phyloP scores from a whole-genome alignment of 2,888 invertebrate genomes.

The Folsomia candida region DNA sequence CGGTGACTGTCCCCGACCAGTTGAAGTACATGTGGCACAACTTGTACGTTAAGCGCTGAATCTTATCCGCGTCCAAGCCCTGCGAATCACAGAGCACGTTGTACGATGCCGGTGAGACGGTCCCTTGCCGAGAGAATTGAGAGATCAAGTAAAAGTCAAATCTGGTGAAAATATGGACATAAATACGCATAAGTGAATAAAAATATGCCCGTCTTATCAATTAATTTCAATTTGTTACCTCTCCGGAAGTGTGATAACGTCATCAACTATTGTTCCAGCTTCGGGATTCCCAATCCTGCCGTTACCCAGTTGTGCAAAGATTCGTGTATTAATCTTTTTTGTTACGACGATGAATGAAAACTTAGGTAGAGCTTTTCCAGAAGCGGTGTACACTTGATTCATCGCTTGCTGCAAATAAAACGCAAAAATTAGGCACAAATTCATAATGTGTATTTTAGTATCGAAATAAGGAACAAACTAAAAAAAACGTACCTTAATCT shows the following conservation, averaged over 20 bases:
- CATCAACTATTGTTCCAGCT: conserved; percentile 85
- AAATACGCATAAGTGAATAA: no score
- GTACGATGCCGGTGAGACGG: conserved; percentile 86
- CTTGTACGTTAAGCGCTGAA: conserved; percentile 83
- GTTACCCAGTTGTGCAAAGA: conserved; percentile 17
- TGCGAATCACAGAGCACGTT: conserved; percentile 76
- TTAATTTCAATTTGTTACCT: conserved; percentile 55
- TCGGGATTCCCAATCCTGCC: conserved; percentile 60
- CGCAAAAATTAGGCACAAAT: no score
- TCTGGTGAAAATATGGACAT: no score
- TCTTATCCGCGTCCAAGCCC: conserved; percentile 66
- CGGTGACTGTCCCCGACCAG: conserved; percentile 65
- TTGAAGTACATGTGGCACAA: conserved; percentile 87
- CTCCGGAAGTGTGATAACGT: conserved; percentile 73
- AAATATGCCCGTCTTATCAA: no score
- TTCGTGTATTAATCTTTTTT: conserved; percentile 40
- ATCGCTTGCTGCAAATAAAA: conserved; percentile 23
- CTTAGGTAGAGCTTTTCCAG: conserved; percentile 4
- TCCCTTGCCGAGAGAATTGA: conserved; percentile 81
- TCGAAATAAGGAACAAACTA: neutral
- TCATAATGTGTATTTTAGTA: neutral
- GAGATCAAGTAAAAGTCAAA: conserved; percentile 89
- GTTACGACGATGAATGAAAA: conserved; percentile 42
- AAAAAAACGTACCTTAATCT: conserved; percentile 52
- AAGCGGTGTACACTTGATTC: conserved; percentile 9